Base-by-base conservation (phyloP, 2,888 invertebrate species). In the Leptopilina drosophilae region DNA sequence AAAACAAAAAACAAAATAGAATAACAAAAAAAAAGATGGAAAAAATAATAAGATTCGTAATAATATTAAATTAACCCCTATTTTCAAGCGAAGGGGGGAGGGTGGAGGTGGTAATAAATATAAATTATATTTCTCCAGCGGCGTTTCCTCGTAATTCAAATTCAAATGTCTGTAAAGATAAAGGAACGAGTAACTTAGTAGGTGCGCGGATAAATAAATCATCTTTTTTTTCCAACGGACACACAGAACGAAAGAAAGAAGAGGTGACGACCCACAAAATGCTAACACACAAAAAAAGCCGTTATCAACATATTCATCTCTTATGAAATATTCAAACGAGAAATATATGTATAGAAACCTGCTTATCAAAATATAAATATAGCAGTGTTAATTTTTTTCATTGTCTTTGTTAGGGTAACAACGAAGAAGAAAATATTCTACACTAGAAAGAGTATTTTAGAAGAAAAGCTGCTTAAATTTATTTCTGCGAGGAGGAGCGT, bases 151-250 rank as follows among this genome's bases (percentile, higher is more conserved):
- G 12, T 15, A 49, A 67, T 46, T 67, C 67, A 67, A 46, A 67
- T 67, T 67, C 49, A 49, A 67, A 67, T 49, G 49, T 15, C 66
- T 46, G 46, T 46, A 67, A 67, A 67, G 49, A 49, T 62, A 62
- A 49, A 49, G 20, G 49, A 67, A 67, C n/a, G 49, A 46, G 14
- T 49, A 67, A 67, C 12, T 49, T 49, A 49, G 12, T 67, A 12
- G 67, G 26, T 49, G 15, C 46, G 46, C 8, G 67, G 46, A 67
- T 67, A 67, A 67, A 49, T 67, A 67, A 49, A 67, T 67, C 67
- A 67, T 20, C 46, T 67, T 49, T 49, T 67, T 42, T 33, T 33
- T 33, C 33, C 33, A 46, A 67, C 20, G 67, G 46, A 67, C 67
- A 67, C 15, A 11, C 33, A 33, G 33, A 33, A 11, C 9, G 15